Conservation (phyloP, 2,797 vertebrate genomes). For the Cirrhinus mrigala region DNA sequence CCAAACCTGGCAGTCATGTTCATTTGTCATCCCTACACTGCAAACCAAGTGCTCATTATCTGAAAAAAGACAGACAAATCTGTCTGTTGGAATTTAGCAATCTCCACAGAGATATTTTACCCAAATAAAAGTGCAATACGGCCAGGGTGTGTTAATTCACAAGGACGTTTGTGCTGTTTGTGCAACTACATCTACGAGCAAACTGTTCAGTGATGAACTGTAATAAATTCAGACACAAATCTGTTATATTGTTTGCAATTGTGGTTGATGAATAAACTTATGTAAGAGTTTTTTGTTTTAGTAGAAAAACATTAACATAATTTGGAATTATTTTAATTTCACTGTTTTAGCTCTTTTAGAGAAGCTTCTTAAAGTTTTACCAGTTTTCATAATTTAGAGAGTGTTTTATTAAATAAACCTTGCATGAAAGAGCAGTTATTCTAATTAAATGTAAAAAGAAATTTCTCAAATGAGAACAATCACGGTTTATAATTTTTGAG, state of each 20-base stretch:
- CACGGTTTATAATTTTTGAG: background rate
- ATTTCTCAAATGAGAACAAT: background rate
- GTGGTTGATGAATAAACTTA: background rate
- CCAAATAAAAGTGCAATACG: too few species aligned
- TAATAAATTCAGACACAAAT: background rate
- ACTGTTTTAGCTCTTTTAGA: too few species aligned
- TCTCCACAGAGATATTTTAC: too few species aligned
- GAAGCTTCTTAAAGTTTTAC: too few species aligned
- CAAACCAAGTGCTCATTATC: background rate
- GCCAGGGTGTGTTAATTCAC: background rate
- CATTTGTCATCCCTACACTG: background rate
- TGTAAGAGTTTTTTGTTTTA: too few species aligned
- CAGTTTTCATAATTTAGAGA: background rate
- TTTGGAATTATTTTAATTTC: too few species aligned
- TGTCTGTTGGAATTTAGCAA: too few species aligned
- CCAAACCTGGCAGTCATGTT: background rate
- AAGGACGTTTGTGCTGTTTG: background rate
- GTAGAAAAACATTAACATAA: too few species aligned
- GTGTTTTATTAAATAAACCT: background rate
- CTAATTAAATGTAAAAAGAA: background rate
- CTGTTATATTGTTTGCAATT: background rate
- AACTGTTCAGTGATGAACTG: background rate
- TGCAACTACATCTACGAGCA: background rate
- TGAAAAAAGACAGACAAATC: too few species aligned
- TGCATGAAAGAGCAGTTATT: background rate